Conservation (phyloP, 64 coral and sea anemone genomes). For the Stylophora pistillata region DNA sequence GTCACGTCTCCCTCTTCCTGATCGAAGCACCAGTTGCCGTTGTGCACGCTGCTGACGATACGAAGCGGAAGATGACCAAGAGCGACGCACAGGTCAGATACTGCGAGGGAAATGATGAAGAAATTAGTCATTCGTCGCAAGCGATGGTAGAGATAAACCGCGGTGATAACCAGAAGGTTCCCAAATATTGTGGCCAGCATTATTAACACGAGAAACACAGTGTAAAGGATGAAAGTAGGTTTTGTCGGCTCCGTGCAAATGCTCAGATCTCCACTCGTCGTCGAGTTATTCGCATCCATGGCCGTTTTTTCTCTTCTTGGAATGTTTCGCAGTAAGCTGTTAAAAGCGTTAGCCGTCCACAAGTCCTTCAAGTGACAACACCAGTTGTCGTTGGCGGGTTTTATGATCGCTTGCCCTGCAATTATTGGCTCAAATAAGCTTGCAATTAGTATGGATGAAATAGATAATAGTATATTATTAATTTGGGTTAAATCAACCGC, state of each 20-base stretch:
- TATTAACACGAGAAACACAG: constrained; percentile 47
- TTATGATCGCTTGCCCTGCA: constrained; percentile 13
- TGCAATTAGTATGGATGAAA: constrained; percentile 37
- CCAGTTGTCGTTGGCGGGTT: neutral
- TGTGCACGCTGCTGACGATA: constrained; percentile 68
- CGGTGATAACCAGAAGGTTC: constrained; percentile 47
- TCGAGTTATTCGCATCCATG: constrained; percentile 14
- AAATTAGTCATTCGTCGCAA: constrained; percentile 82
- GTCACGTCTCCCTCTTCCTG: neutral
- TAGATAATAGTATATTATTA: constrained; percentile 41
- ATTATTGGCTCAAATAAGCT: constrained; percentile 53
- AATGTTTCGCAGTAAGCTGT: neutral
- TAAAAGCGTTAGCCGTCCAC: neutral
- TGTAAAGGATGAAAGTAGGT: constrained; percentile 36
- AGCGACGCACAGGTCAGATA: constrained; percentile 70
- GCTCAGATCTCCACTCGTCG: neutral
- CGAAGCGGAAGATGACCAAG: constrained; percentile 71
- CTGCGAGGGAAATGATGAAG: constrained; percentile 79
- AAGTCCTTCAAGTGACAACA: neutral
- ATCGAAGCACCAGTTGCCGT: constrained; percentile 68
- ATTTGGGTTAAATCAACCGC: constrained; percentile 32
- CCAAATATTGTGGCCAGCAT: constrained; percentile 67
- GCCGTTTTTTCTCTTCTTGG: neutral
- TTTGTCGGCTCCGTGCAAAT: neutral
- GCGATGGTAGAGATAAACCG: constrained; percentile 62